Base-by-base conservation (phyloP, 2,888 invertebrate genomes). In the Leucania comma region DNA sequence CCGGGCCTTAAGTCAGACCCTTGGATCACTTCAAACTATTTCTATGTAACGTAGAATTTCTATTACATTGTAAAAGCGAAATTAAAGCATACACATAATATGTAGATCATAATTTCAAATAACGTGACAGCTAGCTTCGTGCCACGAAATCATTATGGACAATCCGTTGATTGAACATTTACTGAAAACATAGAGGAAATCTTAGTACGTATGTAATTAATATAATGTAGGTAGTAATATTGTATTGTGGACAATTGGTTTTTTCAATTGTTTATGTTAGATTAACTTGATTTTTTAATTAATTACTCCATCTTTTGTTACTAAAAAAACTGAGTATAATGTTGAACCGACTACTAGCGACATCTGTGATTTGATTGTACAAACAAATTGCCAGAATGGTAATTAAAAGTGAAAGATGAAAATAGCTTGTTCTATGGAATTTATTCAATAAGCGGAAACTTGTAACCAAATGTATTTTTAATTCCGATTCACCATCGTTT, bases 341-440 rank as follows among this genome's bases (percentile, higher is more conserved):
- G 1, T 20, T 9, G 14, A 26, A 59, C 20, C 26, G 12, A 20
- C 57, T 22, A 20, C 35, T 68, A 62, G 65, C 29, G 80, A 24
- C 80, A 75, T 80, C 80, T 79, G 12, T 63, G 48, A 10, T 24
- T 48, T 14, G 1, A 24, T 24, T 0, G 6, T 17, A 22, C 10
- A 24, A 51, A 26, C 12, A 22, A 10, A 10, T 22, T 9, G 6
- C 9, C 26, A 46, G 10, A 22, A 22, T n/a, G 12, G 0, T 46
- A 2, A 51, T 32, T 12, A 3, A 10, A 14, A 50, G 1, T 12
- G 2, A 20, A 29, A 38, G 1, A 9, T 60, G 17, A 3, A 0
- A 24, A 4, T 22, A 5, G 2, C 5, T 35, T 0, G 1, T 20
- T 10, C n/a, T 4, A n/a, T 35, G 20, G 10, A 8, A 3, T 26